phyloP scores from a whole-genome alignment of 2,888 invertebrate species.

The Timandra comae region DNA sequence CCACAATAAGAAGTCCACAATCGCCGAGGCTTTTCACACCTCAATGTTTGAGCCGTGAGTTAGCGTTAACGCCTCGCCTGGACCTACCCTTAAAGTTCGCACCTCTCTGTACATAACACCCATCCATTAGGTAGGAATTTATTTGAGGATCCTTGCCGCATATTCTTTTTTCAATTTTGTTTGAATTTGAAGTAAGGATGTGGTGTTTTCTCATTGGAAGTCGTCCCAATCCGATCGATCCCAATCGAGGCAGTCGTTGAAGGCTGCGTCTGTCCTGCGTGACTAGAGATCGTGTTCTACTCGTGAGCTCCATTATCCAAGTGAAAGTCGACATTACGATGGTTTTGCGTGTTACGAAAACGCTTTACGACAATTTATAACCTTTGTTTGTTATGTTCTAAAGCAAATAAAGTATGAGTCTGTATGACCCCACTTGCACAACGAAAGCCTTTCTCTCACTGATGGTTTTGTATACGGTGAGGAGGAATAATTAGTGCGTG shows the following conservation, averaged over 20 bases:
- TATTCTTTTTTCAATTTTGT: conserved; percentile 23
- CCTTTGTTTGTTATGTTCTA: no score
- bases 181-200: not conserved
- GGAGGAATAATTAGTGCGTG: not conserved
- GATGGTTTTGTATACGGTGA: no score
- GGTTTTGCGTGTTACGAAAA: conserved; percentile 62
- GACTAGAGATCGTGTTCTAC: conserved; percentile 52
- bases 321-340: conserved; percentile 66
- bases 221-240: conserved; percentile 41
- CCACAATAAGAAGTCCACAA: conserved; percentile 57
- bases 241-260: conserved; percentile 17
- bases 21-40: conserved; percentile 70
- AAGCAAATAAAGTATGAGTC: no score
- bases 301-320: conserved; percentile 51
- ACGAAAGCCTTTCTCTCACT: no score
- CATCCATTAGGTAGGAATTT: conserved; percentile 47
- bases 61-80: conserved; percentile 71
- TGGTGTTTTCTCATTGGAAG: no score
- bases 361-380: conserved; percentile 26
- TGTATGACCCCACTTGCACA: no score
- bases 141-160: not conserved
- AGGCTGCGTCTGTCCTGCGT: conserved; percentile 41
- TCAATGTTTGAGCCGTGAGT: conserved; percentile 63
- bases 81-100: conserved; percentile 69
- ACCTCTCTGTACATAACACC: conserved; percentile 63